phyloP scores from a whole-genome alignment of 2,113 vertebrate genomes.

The Otolemur garnettii region DNA sequence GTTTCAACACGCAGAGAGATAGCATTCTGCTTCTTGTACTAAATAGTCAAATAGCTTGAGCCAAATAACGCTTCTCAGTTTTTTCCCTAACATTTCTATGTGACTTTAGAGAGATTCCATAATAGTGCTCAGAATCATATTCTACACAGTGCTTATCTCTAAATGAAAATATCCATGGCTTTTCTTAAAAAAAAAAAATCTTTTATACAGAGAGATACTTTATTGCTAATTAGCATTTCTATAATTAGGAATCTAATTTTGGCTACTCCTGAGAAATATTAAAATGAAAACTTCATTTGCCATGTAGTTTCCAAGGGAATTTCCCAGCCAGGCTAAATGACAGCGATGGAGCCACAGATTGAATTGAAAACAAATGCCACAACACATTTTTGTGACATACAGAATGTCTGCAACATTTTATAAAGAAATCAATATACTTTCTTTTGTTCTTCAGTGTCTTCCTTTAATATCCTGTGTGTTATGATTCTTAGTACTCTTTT shows the following conservation, averaged over 20 bases:
- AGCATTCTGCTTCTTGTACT: neutral
- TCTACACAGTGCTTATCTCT: neutral
- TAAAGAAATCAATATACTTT: neutral
- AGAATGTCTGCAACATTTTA: neutral
- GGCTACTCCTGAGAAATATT: constrained; percentile 64
- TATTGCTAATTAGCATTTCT: constrained; percentile 64
- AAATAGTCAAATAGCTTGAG: constrained; percentile 46
- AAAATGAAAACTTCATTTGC: constrained; percentile 74
- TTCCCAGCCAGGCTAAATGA: constrained; percentile 27
- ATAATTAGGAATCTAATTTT: constrained; percentile 76
- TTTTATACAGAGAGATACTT: neutral
- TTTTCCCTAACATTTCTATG: constrained; percentile 41
- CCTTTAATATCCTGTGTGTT: neutral
- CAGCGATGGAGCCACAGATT: neutral
- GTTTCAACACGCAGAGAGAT: constrained; percentile 45
- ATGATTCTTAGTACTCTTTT: neutral
- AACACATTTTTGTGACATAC: neutral
- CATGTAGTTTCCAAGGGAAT: constrained; percentile 50
- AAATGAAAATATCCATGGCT: constrained; percentile 24
- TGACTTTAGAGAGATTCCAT: constrained; percentile 58
- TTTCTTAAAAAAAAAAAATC: constrained; percentile 44
- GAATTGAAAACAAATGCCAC: constrained; percentile 33
- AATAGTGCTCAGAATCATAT: constrained; percentile 17
- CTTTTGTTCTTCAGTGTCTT: neutral
- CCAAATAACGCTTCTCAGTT: constrained; percentile 53